Evolutionary conservation across 2,113 vertebrate species (phyloP), one percentile per base, ranked within the genome.

Genomic region (Microcebus griseorufus): DNA sequence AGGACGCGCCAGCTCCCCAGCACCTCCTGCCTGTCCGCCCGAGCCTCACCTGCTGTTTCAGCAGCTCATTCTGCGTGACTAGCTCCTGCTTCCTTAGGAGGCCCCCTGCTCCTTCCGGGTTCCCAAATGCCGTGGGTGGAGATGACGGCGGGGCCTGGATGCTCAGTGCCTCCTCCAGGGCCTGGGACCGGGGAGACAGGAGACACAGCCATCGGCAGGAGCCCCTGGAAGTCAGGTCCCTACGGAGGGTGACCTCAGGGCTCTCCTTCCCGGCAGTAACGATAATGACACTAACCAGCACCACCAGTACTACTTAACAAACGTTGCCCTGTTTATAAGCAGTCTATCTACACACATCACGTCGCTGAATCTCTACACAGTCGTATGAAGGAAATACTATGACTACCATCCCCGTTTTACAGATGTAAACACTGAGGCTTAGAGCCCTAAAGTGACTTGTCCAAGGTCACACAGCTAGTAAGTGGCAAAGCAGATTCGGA

Each of bases 101-200:
- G 90, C 98, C 98, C 0, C 97, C 97, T 0, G 98, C 98, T 23
- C 99, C 99, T 69, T 98, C 98, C 4, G 99, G 97, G 93, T 96
- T 98, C 34, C 98, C 98, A 86, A 98, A 99, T 94, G 98, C 98
- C 48, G 94, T 2, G 86, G 97, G 87, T 25, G 99, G 98, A 82
- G 99, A 98, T 23, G 99, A 98, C 0, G 99, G 96, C 29, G 99
- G 98, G 3, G 99, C 99, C 85, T 99, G 99, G 86, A 99, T 98
- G 0, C 99, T 99, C 93, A 99, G 98, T 32, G 99, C 99, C 95
- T 99, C 99, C 97, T 99, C 99, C 88, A 99, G 98, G 11, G 99
- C 99, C 99, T 99, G 65, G 85, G 48, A 70, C 32, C 34, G 88
- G 94, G 51, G 91, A 62, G 3, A 95, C 13, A 67, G 6, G 25